phyloP scores from a whole-genome alignment of 2,113 vertebrate species.

The Solea senegalensis region DNA sequence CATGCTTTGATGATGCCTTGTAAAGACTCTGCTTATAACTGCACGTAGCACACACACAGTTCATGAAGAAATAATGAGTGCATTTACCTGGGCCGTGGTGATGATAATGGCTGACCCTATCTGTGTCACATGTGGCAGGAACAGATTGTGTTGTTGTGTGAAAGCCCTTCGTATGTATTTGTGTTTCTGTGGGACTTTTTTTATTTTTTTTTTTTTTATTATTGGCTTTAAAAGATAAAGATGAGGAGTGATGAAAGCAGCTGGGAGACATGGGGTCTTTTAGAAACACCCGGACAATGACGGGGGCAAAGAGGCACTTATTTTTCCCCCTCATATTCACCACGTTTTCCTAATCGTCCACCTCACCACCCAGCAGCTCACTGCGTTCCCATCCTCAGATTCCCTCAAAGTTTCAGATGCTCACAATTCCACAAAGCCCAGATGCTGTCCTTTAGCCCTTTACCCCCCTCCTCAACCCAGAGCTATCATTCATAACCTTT shows the following conservation, averaged over 20 bases:
- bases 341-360: constrained; percentile 62
- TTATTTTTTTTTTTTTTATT: background rate
- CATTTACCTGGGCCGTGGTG: background rate
- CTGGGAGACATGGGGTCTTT: constrained; percentile 58
- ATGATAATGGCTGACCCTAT: background rate
- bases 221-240: constrained; percentile 37
- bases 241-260: constrained; percentile 63
- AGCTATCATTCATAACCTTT: constrained; percentile 86
- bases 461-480: constrained; percentile 71
- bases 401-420: constrained; percentile 79
- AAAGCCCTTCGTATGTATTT: background rate
- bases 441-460: constrained; percentile 81
- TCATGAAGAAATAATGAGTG: too few species aligned
- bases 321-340: constrained; percentile 64
- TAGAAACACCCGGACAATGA: constrained; percentile 69
- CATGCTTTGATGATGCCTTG: too few species aligned
- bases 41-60: too few species aligned
- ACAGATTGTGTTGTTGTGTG: background rate
- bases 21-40: too few species aligned
- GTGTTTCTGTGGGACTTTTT: constrained; percentile 2
- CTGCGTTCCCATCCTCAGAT: constrained; percentile 73
- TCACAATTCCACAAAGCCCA: constrained; percentile 80
- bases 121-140: too few species aligned
- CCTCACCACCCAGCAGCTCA: constrained; percentile 54
- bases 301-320: constrained; percentile 67